Conservation (phyloP, 1,140 invertebrate genomes). For the Rhopalosiphum maidis region DNA sequence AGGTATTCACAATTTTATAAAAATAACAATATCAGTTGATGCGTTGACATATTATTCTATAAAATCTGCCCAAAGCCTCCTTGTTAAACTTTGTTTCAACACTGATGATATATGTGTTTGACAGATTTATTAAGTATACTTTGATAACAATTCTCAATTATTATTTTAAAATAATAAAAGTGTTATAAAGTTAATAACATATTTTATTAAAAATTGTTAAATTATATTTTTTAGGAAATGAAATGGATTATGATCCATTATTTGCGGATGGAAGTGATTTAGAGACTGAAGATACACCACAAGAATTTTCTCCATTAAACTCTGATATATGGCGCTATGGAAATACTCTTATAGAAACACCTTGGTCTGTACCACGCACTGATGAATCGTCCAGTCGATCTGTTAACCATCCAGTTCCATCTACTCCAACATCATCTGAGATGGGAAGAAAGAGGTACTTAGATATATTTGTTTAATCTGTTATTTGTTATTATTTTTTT, state of each 20-base stretch:
- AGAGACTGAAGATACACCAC: conserved; percentile 54
- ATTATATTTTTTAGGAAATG: conserved; percentile 26
- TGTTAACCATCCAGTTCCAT: conserved; percentile 27
- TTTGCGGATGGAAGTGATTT: conserved; percentile 54
- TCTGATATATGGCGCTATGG: conserved; percentile 55
- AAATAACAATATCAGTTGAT: neutral
- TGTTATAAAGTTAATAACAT: neutral
- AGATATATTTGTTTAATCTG: neutral
- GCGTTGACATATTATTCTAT: neutral
- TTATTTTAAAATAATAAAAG: neutral
- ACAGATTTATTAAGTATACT: neutral
- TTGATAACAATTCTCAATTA: too few relatives aligned
- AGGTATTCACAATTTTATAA: neutral
- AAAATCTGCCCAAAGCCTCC: neutral
- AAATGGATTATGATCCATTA: conserved; percentile 53
- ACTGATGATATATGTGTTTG: neutral
- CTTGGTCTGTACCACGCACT: conserved; percentile 49
- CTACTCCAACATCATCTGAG: conserved; percentile 40
- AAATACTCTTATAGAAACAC: conserved; percentile 52
- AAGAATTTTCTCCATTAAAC: conserved; percentile 53
- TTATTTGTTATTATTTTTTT: neutral
- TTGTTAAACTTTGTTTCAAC: neutral
- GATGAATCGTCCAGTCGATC: conserved; percentile 51
- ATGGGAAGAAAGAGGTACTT: conserved; percentile 49
- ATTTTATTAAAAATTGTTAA: neutral